Base-by-base conservation (phyloP, 2,888 invertebrate species). In the Phortica okadai region DNA sequence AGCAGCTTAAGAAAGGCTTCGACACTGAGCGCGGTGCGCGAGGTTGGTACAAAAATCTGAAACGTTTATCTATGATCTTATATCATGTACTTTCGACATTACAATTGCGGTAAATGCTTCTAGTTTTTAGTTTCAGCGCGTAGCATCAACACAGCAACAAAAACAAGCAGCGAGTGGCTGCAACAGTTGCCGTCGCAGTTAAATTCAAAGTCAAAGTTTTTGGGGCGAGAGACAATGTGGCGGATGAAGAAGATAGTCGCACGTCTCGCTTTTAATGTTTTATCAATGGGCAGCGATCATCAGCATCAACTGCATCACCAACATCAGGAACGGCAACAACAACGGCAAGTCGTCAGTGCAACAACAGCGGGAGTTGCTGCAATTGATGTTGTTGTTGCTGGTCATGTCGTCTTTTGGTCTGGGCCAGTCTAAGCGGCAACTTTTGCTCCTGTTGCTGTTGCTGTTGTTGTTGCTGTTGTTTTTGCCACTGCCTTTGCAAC, bases 51-150 rank as follows among this genome's bases (percentile, higher is more conserved):
- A 82, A 86, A 85, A 86, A 85, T 84, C 85, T 83, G 87, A 85
- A 87, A 83, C 84, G 84, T 89, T 90, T 91, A 91, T 90, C 90
- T 89, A 77, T 81, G 88, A 91, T 90, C 91, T 90, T 89, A 89
- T 90, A 90, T 90, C 91, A 86, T 91, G 91, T 91, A 91, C 86
- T 89, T 90, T 89, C 90, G 91, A 91, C 91, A 90, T 90, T 90
- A 90, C 91, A 91, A 91, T 91, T 90, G 90, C 89, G 90, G 90
- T 90, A 90, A 90, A 90, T 90, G 90, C 90, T 91, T 90, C 90
- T 89, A 90, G 91, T 90, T 88, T 90, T 91, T 88, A 89, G 89
- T 90, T 90, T 89, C 90, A 88, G 86, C 90, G 90, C 90, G 89
- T 88, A 89, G 70, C 88, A 85, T 78, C 85, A 82, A 87, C 33